Base-by-base conservation (phyloP, 2,888 invertebrate genomes). In the Uropetala carovei region DNA sequence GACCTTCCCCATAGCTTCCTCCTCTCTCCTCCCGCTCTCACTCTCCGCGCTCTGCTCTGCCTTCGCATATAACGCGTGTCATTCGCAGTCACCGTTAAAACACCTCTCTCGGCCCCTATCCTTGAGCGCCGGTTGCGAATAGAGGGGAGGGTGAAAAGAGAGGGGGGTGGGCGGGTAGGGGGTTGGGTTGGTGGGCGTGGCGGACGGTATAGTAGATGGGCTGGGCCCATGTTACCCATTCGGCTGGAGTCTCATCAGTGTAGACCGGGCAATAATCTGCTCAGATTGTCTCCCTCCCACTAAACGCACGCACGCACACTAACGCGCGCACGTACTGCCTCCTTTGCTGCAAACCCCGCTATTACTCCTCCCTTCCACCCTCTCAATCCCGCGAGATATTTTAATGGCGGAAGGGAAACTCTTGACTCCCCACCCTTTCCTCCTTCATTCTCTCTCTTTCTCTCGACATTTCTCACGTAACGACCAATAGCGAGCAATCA, bases 401-500 rank as follows among this genome's bases (percentile, higher is more conserved):
- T 86, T 81, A 86, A 75, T 22, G 92, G 56, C 3, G 81, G 56
- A 84, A 68, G 75, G 14, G n/a, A 18, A 59, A 18, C 43, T n/a
- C n/a, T n/a, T n/a, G n/a, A n/a, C n/a, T 92, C 58, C 92, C 92
- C 92, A 92, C 93, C 92, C 82, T 83, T 92, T 64, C 58, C 22
- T 86, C 84, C 91, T 68, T 92, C 92, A 56, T 81, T n/a, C 85
- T 92, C 92, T 81, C 92, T 86, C 75, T 92, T 92, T 89, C 92
- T n/a, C 30, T 59, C 60, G 13, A 16, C 64, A 64, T 30, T 60
- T 64, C 89, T 30, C 64, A 89, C 75, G 75, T 75, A 30, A 43
- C 89, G 89, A 64, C 11, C 56, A 13, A 83, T 56, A 56, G 83
- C 14, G 9, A 18, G 86, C 89, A 43, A 89, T 89, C 64, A 64